Conservation (phyloP, 2,888 invertebrate genomes). For the Mythimna albipuncta region DNA sequence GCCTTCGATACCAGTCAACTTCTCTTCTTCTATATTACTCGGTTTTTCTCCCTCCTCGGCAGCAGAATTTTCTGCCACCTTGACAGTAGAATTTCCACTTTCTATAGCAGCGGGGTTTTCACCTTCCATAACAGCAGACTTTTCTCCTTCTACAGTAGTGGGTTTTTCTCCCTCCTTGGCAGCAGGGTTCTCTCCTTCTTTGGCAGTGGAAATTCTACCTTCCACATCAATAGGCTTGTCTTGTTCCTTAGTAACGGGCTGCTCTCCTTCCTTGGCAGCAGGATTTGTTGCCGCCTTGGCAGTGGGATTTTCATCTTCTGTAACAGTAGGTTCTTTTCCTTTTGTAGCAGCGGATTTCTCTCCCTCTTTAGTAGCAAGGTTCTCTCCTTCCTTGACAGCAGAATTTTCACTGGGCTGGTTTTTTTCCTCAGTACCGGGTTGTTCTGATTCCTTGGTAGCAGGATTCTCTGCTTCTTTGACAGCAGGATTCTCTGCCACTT, state of each 20-base stretch:
- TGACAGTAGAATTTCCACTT: background rate
- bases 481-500: background rate
- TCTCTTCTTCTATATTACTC: background rate
- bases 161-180: background rate
- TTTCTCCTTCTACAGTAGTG: background rate
- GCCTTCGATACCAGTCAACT: background rate
- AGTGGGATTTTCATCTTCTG: background rate
- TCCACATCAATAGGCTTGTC: background rate
- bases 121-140: background rate
- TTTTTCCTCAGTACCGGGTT: accelerated
- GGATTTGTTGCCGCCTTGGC: background rate
- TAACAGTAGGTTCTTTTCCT: background rate
- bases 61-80: conserved; percentile 6
- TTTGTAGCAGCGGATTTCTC: background rate
- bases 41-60: accelerated
- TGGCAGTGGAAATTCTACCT: background rate
- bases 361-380: background rate
- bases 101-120: background rate
- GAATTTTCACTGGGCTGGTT: background rate
- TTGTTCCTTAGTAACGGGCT: background rate
- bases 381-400: background rate
- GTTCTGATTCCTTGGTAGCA: background rate
- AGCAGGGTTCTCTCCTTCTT: background rate
- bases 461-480: background rate
- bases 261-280: background rate